Conservation (phyloP, 2,113 vertebrate species). For the Ophthalmolycus amberensis region DNA sequence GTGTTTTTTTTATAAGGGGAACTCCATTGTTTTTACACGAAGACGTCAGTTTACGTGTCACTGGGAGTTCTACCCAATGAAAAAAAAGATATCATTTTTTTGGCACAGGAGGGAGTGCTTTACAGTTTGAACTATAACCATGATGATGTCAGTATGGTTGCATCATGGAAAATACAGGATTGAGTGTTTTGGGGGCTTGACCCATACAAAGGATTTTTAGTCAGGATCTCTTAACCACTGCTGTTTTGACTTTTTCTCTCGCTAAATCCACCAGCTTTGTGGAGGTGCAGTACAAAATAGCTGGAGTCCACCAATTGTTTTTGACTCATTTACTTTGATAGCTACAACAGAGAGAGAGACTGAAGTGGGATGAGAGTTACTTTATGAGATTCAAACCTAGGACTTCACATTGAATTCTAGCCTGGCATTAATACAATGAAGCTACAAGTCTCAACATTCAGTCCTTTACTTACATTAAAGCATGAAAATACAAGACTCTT, state of each 20-base stretch:
- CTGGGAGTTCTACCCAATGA: background rate
- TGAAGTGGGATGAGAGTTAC: background rate
- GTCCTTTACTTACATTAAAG: background rate
- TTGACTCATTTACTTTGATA: background rate
- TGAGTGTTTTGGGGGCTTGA: background rate
- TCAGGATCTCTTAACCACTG: background rate
- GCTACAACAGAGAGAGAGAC: background rate
- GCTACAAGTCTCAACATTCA: background rate
- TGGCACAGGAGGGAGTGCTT: background rate
- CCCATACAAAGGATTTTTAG: background rate
- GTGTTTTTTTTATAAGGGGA: background rate
- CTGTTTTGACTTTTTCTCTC: background rate
- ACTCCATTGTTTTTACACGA: background rate
- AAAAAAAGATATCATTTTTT: background rate
- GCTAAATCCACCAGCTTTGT: background rate
- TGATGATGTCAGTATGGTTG: background rate
- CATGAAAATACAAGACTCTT: constrained; percentile 14
- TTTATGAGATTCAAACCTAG: background rate
- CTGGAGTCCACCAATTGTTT: background rate
- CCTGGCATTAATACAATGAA: background rate
- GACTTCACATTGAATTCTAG: background rate
- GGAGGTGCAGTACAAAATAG: background rate
- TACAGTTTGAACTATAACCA: background rate
- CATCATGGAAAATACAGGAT: background rate
- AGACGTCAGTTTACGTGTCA: background rate